These are phyloP conservation scores for Lepus timidus DNA, from an alignment of 2,113 vertebrate species.

Conservation along the genomic window DNA sequence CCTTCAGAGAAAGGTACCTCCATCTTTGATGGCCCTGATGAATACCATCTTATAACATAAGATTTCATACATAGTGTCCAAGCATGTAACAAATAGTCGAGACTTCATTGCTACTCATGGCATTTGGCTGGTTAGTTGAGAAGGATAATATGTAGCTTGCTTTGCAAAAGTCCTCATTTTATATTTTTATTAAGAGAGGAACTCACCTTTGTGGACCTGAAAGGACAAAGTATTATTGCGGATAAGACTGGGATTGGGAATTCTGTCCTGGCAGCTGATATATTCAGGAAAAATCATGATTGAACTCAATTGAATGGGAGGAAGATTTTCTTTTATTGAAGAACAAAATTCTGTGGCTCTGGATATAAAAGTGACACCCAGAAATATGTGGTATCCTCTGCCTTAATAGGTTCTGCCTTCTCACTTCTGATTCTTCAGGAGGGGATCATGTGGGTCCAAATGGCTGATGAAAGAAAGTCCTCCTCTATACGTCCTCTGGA, in stretches of 20 bases:
- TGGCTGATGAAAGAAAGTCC: not conserved
- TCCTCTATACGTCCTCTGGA: not conserved
- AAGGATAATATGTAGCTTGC: not conserved
- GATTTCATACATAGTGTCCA: not conserved
- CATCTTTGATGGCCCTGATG: not conserved
- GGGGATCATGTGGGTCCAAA: not conserved
- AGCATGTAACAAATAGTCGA: not conserved
- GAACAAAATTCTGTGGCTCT: not conserved
- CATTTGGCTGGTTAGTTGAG: constrained; percentile 10
- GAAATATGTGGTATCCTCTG: not conserved
- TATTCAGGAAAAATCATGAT: not conserved
- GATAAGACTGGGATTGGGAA: not conserved
- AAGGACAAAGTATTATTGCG: not conserved
- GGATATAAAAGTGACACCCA: not conserved
- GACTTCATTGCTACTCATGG: not conserved
- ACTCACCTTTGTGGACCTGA: not conserved
- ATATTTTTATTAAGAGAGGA: constrained; percentile 25
- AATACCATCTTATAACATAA: not conserved
- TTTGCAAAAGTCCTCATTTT: not conserved
- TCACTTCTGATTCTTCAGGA: not conserved
- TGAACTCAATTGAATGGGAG: not conserved
- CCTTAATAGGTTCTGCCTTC: not conserved
- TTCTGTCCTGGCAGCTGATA: not conserved
- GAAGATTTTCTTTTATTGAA: not conserved
- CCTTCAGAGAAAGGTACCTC: too few relatives aligned